phyloP scores from a whole-genome alignment of 2,113 vertebrate species.

The Mormyrus iriodes region DNA sequence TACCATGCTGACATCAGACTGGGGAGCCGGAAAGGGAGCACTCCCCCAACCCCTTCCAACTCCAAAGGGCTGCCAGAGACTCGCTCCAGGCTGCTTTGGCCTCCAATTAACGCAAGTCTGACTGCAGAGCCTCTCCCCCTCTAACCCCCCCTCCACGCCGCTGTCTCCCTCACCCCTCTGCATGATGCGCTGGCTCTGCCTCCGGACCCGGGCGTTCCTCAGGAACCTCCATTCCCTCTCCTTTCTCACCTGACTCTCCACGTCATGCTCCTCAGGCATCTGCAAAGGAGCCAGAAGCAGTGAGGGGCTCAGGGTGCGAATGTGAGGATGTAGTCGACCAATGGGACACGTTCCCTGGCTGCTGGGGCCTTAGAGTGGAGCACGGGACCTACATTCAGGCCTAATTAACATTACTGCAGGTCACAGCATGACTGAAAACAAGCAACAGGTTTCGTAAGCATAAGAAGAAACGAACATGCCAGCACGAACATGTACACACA shows the following conservation, averaged over 20 bases:
- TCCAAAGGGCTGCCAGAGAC: not conserved
- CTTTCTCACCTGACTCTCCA: conserved; percentile 90
- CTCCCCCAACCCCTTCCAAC: not conserved
- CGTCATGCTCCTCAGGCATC: conserved; percentile 92
- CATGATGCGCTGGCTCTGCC: conserved; percentile 78
- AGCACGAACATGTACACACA: not conserved
- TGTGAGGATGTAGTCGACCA: too few relatives aligned
- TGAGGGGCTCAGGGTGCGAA: not conserved
- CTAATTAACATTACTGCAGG: not conserved
- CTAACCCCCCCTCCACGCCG: conserved; percentile 6
- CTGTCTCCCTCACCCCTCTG: conserved; percentile 68
- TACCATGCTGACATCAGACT: not conserved
- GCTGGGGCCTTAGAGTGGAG: not conserved
- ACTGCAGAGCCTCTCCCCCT: not conserved
- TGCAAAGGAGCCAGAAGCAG: conserved; percentile 33
- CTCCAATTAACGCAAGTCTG: not conserved
- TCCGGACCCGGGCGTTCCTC: conserved; percentile 76
- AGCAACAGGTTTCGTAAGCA: not conserved
- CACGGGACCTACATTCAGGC: not conserved
- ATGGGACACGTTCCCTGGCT: not conserved
- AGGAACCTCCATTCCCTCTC: conserved; percentile 94
- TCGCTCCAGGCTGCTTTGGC: not conserved
- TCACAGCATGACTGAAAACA: not conserved
- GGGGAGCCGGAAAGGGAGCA: not conserved
- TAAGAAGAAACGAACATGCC: not conserved